phyloP scores from a whole-genome alignment of 1,140 invertebrate species.

The Matsumurasca onukii region DNA sequence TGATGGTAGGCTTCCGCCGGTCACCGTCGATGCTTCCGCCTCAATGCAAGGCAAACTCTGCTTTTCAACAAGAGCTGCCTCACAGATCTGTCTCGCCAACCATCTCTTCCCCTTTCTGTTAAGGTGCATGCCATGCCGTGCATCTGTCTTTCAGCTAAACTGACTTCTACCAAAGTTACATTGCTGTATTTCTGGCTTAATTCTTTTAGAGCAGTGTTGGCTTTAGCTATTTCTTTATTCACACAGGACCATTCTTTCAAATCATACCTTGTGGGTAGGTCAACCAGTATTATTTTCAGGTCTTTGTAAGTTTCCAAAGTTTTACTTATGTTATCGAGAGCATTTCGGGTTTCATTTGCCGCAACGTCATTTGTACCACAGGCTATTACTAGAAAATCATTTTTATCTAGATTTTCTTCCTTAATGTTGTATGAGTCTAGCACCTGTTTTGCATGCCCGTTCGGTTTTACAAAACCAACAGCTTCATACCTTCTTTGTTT shows the following conservation, averaged over 20 bases:
- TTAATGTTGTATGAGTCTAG: no score
- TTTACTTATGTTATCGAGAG: no score
- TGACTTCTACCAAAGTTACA: constrained; percentile 2
- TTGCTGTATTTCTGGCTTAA: background rate
- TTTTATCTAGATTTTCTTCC: no score
- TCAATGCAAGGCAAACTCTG: no score
- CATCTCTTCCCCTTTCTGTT: constrained; percentile 1
- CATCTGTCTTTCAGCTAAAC: background rate
- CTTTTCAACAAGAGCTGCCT: no score
- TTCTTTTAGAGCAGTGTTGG: background rate
- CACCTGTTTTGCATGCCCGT: background rate
- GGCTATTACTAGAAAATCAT: no score
- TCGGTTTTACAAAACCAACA: background rate
- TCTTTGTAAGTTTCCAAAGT: background rate
- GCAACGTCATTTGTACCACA: no score
- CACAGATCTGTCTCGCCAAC: background rate
- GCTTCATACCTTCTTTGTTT: background rate
- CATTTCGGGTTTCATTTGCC: no score
- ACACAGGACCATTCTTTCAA: constrained; percentile 2
- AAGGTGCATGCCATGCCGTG: background rate
- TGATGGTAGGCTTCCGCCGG: no score
- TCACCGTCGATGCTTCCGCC: no score
- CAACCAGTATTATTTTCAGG: background rate
- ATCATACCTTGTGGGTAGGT: constrained; percentile 2
- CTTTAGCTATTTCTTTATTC: background rate